Percentiles rank a stretch among this genome's conserved stretches.
These are phyloP conservation scores for Perca flavescens DNA, from an alignment of 2,113 vertebrate genomes.

Conservation along the genomic window DNA sequence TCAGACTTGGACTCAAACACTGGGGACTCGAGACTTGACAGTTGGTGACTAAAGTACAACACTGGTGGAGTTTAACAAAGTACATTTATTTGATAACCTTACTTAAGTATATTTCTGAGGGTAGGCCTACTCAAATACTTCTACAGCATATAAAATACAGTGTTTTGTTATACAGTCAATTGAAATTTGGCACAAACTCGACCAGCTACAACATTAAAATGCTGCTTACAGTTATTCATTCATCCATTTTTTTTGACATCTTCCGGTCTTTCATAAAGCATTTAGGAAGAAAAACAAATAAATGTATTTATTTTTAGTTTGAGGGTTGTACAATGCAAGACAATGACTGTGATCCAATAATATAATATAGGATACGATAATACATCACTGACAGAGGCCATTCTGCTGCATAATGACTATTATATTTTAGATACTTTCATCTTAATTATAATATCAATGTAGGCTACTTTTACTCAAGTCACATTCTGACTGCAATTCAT, in stretches of 20 bases:
- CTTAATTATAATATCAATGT: too few species aligned
- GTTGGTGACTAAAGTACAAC: too few species aligned
- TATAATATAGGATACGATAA: not conserved
- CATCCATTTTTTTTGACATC: too few species aligned
- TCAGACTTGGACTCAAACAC: too few species aligned
- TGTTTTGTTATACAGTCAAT: not conserved
- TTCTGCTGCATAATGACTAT: not conserved
- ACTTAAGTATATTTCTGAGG: too few species aligned
- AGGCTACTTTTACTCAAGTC: not conserved
- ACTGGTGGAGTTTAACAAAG: too few species aligned
- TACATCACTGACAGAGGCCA: not conserved
- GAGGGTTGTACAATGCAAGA: too few species aligned
- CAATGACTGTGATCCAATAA: not conserved
- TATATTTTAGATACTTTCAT: not conserved
- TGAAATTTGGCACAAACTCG: not conserved
- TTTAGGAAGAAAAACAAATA: too few species aligned
- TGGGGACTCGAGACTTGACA: too few species aligned
- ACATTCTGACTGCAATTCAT: not conserved
- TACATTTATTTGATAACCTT: too few species aligned
- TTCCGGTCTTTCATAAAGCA: too few species aligned
- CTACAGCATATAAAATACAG: not conserved
- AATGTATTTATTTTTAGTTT: too few species aligned
- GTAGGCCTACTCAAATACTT: not conserved
- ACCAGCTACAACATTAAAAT: not conserved
- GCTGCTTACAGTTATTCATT: not conserved